phyloP scores from a whole-genome alignment of 37 sponge, comb jelly and placozoan species.

The Haliclona indistincta region DNA sequence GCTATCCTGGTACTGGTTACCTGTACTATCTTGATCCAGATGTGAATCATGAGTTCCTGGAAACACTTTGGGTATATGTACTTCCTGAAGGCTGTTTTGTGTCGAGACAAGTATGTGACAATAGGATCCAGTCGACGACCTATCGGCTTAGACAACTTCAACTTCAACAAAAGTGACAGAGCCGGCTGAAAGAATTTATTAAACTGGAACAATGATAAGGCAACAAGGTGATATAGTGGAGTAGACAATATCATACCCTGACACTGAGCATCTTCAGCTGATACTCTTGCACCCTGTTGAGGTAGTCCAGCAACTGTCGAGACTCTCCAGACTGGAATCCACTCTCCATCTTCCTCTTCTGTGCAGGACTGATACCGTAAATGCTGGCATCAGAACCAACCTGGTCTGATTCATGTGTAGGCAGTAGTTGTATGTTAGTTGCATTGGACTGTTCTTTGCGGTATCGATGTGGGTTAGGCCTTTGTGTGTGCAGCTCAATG shows the following conservation, averaged over 20 bases:
- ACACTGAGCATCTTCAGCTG: constrained; percentile 60
- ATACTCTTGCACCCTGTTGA: constrained; percentile 30
- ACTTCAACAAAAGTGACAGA: constrained; percentile 58
- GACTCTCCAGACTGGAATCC: constrained; percentile 43
- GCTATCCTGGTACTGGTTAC: background rate
- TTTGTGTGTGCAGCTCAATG: background rate
- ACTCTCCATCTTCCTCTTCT: background rate
- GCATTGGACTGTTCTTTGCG: background rate
- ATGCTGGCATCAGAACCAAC: background rate
- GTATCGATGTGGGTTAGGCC: constrained; percentile 7
- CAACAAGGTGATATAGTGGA: too few species aligned
- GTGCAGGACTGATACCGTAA: background rate
- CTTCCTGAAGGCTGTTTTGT: constrained; percentile 53
- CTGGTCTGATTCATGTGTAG: background rate
- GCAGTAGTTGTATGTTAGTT: background rate
- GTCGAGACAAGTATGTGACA: constrained; percentile 43
- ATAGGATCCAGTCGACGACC: constrained; percentile 67
- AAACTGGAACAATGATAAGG: constrained; percentile 45
- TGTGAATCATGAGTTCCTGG: constrained; percentile 17
- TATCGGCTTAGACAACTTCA: constrained; percentile 49
- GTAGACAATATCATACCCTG: constrained; percentile 45
- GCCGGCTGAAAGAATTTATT: constrained; percentile 70
- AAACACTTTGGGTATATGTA: constrained; percentile 65
- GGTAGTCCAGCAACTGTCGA: constrained; percentile 39
- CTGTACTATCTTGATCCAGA: constrained; percentile 67